Conservation (phyloP, 1,140 invertebrate genomes). For the Belonocnema kinseyi region DNA sequence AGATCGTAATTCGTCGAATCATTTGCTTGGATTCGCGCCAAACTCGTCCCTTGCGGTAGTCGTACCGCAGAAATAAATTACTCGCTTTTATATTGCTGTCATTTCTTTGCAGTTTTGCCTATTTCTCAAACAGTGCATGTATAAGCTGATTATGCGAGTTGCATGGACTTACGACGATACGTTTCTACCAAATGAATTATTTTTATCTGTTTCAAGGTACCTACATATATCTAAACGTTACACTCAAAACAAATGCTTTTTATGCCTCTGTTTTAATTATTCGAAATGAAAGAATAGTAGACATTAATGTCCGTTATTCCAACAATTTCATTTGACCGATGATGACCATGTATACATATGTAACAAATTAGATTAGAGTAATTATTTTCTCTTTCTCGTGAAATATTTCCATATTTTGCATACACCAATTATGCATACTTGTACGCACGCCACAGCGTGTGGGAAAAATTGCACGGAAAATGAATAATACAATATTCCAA, state of each 20-base stretch:
- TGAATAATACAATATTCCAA: no score
- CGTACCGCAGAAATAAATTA: conserved; percentile 30
- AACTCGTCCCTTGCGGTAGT: conserved; percentile 49
- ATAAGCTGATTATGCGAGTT: conserved; percentile 29
- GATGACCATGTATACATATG: no score
- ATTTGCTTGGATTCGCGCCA: conserved; percentile 65
- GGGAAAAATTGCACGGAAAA: no score
- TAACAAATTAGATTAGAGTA: no score
- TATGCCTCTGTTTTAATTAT: neutral
- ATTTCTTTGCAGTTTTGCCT: conserved; percentile 16
- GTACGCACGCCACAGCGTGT: no score
- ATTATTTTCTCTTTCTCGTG: no score
- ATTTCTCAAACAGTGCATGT: conserved; percentile 4
- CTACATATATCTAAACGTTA: neutral
- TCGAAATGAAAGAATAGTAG: no score
- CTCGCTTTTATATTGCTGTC: conserved; percentile 21
- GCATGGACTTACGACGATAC: conserved; percentile 14
- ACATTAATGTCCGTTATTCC: no score
- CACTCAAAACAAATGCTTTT: neutral
- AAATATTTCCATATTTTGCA: no score
- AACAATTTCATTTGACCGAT: no score
- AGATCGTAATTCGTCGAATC: conserved; percentile 60
- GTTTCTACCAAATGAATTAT: conserved; percentile 18
- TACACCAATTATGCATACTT: no score
- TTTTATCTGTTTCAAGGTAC: neutral